These are phyloP conservation scores for Axinella damicornis DNA, from an alignment of 37 sponge, comb jelly and placozoan species.

Conservation along the genomic window DNA sequence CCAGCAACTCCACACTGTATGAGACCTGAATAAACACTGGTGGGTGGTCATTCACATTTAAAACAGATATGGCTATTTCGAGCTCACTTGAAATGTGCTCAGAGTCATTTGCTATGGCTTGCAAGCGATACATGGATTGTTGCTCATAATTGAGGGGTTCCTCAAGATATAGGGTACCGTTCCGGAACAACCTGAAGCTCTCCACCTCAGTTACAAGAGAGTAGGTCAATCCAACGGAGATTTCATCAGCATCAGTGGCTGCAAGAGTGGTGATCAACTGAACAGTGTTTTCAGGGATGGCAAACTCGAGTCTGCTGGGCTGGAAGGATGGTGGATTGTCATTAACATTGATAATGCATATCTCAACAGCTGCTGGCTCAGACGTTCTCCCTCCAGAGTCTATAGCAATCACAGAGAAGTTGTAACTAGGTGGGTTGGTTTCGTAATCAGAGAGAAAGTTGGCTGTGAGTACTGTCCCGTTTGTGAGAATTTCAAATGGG, in stretches of 20 bases:
- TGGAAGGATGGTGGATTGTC: conserved; percentile 72
- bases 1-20: conserved; percentile 32
- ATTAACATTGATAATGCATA: conserved; percentile 58
- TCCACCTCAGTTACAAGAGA: conserved; percentile 1
- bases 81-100: conserved; percentile 16
- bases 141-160: conserved; percentile 55
- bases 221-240: conserved; percentile 16
- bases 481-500: conserved; percentile 23
- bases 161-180: conserved; percentile 47
- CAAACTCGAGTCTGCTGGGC: background rate
- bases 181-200: conserved; percentile 20
- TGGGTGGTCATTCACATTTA: conserved; percentile 57
- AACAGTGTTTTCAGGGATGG: conserved; percentile 14
- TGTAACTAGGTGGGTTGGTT: conserved; percentile 4
- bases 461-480: conserved; percentile 25
- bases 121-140: background rate
- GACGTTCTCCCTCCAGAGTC: conserved; percentile 15
- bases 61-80: conserved; percentile 23
- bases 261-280: conserved; percentile 1
- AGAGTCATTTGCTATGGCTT: conserved; percentile 22
- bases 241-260: conserved; percentile 62
- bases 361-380: conserved; percentile 12
- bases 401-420: conserved; percentile 57
- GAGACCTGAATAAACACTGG: conserved; percentile 32
- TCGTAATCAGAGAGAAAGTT: conserved; percentile 32